These are phyloP conservation scores for Siniperca scherzeri DNA, from an alignment of 2,797 vertebrate genomes.

Conservation along the genomic window DNA sequence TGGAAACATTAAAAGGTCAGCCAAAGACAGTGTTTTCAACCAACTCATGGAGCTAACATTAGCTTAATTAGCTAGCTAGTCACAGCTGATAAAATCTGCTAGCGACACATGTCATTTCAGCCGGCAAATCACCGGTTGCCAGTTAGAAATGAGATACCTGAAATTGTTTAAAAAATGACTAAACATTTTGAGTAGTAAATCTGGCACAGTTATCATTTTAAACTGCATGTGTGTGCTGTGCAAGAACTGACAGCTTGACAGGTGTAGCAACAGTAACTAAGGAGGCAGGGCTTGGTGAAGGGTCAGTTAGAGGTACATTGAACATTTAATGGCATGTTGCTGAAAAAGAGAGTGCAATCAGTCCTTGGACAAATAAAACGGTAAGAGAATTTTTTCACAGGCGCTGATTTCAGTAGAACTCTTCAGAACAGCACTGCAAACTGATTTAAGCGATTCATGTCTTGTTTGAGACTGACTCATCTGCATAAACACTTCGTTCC, in stretches of 20 bases:
- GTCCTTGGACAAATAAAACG: slow-evolving; percentile 4
- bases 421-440: slow-evolving; percentile 3
- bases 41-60: too few species aligned
- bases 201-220: not conserved
- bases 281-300: not conserved
- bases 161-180: too few species aligned
- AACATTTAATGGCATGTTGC: not conserved
- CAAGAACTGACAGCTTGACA: not conserved
- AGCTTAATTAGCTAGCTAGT: too few species aligned
- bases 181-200: too few species aligned
- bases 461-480: slow-evolving; percentile 11
- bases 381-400: not conserved
- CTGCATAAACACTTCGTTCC: slow-evolving; percentile 27
- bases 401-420: not conserved
- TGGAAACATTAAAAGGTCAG: too few species aligned
- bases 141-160: too few species aligned
- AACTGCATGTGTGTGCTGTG: not conserved
- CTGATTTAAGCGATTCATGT: slow-evolving; percentile 17
- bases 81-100: too few species aligned
- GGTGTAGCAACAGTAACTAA: not conserved
- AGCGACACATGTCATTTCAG: too few species aligned
- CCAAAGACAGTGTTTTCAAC: not conserved
- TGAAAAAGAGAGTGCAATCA: not conserved
- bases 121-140: too few species aligned
- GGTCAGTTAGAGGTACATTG: not conserved